Conservation (phyloP, 1,140 invertebrate genomes). For the Druon quercuslanigerum region DNA sequence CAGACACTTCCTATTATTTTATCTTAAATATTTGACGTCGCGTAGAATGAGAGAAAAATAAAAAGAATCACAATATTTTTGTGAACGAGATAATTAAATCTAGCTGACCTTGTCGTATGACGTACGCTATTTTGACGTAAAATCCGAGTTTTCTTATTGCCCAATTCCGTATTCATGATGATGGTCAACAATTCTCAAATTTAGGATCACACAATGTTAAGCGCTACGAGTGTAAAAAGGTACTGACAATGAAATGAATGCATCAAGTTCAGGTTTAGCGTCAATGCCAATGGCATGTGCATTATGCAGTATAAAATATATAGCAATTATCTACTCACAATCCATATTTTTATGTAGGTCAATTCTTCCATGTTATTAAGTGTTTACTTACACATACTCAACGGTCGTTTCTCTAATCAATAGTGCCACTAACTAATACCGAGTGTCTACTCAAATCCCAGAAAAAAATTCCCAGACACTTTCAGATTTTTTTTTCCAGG, state of each 20-base stretch:
- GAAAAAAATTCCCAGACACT: too few species aligned
- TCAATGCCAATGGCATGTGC: constrained; percentile 1
- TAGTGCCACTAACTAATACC: background rate
- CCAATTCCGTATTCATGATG: background rate
- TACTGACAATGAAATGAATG: background rate
- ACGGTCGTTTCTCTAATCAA: background rate
- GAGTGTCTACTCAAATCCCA: too few species aligned
- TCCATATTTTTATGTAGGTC: background rate
- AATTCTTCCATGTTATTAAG: background rate
- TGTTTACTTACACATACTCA: background rate
- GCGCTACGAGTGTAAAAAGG: background rate
- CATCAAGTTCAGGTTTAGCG: constrained; percentile 12
- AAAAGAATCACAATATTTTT: too few species aligned
- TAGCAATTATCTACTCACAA: background rate
- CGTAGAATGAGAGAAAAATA: too few species aligned
- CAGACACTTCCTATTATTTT: too few species aligned
- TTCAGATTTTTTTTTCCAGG: too few species aligned
- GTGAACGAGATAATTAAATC: too few species aligned
- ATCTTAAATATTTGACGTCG: too few species aligned
- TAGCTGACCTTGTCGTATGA: too few species aligned
- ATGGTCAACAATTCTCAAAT: background rate
- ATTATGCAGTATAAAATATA: constrained; percentile 2
- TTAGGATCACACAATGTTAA: background rate
- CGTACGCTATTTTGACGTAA: too few species aligned
- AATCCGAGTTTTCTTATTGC: too few species aligned